A percentile compares a stretch with the other conserved stretches of the same genome.
Evolutionary conservation across 92 coral and sea anemone genomes (phyloP).

Genomic region (Zoanthus sociatus): DNA sequence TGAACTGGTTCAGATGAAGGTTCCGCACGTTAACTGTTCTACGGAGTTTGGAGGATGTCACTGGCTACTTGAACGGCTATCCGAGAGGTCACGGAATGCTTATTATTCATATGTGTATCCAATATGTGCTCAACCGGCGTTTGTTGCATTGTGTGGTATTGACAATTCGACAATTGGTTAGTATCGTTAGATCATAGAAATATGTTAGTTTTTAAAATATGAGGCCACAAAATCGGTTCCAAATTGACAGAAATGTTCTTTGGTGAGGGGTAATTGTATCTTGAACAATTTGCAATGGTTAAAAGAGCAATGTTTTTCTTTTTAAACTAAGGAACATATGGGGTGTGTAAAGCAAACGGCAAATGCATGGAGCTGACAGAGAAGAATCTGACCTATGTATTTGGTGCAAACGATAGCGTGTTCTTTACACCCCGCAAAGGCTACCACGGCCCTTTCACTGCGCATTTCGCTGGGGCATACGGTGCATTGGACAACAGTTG

Average conservation of each 20-base stretch:
- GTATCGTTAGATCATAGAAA: background rate
- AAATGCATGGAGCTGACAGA: slow-evolving; percentile 27
- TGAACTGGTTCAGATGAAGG: too few relatives aligned
- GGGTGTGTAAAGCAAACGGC: slow-evolving; percentile 29
- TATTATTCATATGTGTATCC: slow-evolving; percentile 20
- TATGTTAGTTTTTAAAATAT: too few relatives aligned
- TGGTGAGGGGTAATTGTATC: background rate
- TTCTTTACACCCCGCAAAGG: slow-evolving; percentile 32
- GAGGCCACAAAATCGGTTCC: background rate
- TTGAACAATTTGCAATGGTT: background rate
- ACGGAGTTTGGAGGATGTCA: slow-evolving; percentile 22
- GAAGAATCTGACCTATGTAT: slow-evolving; percentile 33
- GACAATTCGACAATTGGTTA: slow-evolving; percentile 39
- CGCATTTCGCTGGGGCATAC: slow-evolving; percentile 33
- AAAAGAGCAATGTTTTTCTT: slow-evolving; percentile 6
- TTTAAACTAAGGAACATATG: slow-evolving; percentile 15
- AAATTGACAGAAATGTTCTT: background rate
- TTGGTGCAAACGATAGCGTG: slow-evolving; percentile 35
- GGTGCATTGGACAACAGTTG: background rate
- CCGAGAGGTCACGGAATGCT: slow-evolving; percentile 35
- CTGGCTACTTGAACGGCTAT: slow-evolving; percentile 16
- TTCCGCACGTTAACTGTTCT: slow-evolving; percentile 10
- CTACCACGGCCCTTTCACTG: slow-evolving; percentile 16
- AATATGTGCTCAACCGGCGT: slow-evolving; percentile 34
- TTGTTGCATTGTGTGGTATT: slow-evolving; percentile 34